A percentile compares a stretch with the other conserved stretches of the same genome.
Conservation (phyloP, 2,797 vertebrate species). For the Enteromius unitaeniatus region DNA sequence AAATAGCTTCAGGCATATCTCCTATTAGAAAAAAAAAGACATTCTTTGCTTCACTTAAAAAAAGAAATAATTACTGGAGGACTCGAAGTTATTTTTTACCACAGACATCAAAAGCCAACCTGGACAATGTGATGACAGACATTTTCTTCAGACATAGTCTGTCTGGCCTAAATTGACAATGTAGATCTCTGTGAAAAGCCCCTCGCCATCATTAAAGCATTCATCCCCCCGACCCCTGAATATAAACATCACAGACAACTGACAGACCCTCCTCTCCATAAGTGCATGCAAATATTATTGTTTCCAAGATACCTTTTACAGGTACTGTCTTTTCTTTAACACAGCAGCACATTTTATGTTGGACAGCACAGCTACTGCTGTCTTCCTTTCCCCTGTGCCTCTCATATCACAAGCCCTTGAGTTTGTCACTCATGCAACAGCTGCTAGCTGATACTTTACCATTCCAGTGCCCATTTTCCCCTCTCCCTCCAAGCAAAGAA, state of each 20-base stretch:
- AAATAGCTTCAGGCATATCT: slow-evolving; percentile 22
- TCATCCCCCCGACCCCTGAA: background rate
- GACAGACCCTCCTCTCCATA: background rate
- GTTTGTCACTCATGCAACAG: slow-evolving; percentile 90
- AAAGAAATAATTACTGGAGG: slow-evolving; percentile 3
- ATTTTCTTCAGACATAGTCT: slow-evolving; percentile 39
- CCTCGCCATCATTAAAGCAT: slow-evolving; percentile 67
- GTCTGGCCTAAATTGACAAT: slow-evolving; percentile 57
- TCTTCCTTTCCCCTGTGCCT: slow-evolving; percentile 75
- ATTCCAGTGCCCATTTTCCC: slow-evolving; percentile 68
- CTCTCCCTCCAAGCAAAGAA: slow-evolving; percentile 73
- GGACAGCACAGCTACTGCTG: slow-evolving; percentile 77
- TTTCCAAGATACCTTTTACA: slow-evolving; percentile 47
- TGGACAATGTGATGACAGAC: slow-evolving; percentile 62
- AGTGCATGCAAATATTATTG: slow-evolving; percentile 49
- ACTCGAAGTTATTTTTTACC: slow-evolving; percentile 36
- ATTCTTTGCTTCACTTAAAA: slow-evolving; percentile 1
- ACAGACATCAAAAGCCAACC: slow-evolving; percentile 40
- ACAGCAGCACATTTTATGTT: slow-evolving; percentile 63
- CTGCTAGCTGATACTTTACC: slow-evolving; percentile 87
- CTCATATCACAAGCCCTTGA: slow-evolving; percentile 84
- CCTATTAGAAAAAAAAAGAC: slow-evolving; percentile 1
- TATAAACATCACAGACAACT: background rate
- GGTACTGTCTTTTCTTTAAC: slow-evolving; percentile 61
- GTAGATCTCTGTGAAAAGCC: slow-evolving; percentile 60